These are phyloP conservation scores for Lophura nycthemera DNA, from an alignment of 2,113 vertebrate genomes.

Conservation along the genomic window DNA sequence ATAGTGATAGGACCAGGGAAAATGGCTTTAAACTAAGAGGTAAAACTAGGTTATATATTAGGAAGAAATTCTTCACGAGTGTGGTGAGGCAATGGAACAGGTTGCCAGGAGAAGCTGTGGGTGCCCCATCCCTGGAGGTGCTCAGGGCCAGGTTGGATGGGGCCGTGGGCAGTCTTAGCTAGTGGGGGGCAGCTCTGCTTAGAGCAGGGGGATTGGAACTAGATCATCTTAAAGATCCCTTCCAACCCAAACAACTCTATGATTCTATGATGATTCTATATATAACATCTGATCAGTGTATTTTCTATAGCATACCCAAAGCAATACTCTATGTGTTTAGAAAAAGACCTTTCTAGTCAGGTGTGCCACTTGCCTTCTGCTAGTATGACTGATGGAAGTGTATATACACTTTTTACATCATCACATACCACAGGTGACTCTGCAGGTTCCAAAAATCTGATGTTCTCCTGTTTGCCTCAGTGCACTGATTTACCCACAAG, in stretches of 20 bases:
- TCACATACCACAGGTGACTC: neutral
- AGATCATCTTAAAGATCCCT: neutral
- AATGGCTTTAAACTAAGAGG: too few relatives aligned
- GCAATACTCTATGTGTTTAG: neutral
- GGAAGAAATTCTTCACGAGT: too few relatives aligned
- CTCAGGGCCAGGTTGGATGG: too few relatives aligned
- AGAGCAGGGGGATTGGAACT: neutral
- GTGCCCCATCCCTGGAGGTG: too few relatives aligned
- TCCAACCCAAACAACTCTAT: neutral
- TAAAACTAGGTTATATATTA: too few relatives aligned
- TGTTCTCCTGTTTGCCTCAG: neutral
- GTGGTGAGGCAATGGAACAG: too few relatives aligned
- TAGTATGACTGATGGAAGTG: neutral
- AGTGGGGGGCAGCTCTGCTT: neutral
- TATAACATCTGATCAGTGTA: neutral
- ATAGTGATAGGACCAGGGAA: too few relatives aligned
- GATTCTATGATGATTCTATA: neutral
- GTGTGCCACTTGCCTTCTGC: neutral
- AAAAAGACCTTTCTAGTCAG: neutral
- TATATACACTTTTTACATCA: neutral
- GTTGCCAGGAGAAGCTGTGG: too few relatives aligned
- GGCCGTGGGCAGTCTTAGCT: neutral
- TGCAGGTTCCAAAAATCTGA: neutral
- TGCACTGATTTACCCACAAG: neutral
- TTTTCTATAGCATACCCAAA: neutral